Evolutionary conservation across 2,797 vertebrate genomes (phyloP), one percentile per base, ranked within the genome.

Genomic region (Sebastes hubbsi): DNA sequence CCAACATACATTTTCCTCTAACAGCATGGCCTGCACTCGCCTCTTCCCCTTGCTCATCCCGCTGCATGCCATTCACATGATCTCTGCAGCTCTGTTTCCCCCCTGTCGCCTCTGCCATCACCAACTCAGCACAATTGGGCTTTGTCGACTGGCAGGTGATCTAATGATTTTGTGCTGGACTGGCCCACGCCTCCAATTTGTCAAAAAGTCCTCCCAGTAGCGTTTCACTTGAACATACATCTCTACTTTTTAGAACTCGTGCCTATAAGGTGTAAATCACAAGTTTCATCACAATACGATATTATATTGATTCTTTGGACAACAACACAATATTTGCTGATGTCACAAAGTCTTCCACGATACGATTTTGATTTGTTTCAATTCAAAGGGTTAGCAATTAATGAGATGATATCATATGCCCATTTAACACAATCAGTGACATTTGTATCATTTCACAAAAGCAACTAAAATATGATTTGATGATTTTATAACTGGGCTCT

Each of bases 1-100:
- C 89, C 91, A 94, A 90, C 89, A 92, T 86, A 82, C 84, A 95
- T 94, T 94, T 92, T 87, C 90, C 85, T 94, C 84, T 61, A 88
- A 81, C 75, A 77, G 74, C 63, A 49, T 27, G 69, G 78, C 77
- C 82, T 76, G 75, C 73, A 60, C 84, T 89, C 68, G 24, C 78
- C 69, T 82, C 72, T 76, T 78, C 42, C 32, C 5, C 69, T 63
- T 77, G 70, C 82, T 83, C 52, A 71, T 82, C 84, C 52, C 24
- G 36, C 75, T 71, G 60, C 65, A 74, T 75, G 77, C 68, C 67
- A 72, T 75, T 80, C 73, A 11, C 75, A 83, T 83, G 75, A 80
- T 89, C 82, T 82, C 87, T 61, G 77, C 66, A 68, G 75, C 67
- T 66, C 66, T 24, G 20, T 68, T 80, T 75, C 68, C 60, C 60